Percentiles rank a stretch among this genome's conserved stretches.
Evolutionary conservation across 2,888 invertebrate species (phyloP).

Genomic region (Cancer borealis): DNA sequence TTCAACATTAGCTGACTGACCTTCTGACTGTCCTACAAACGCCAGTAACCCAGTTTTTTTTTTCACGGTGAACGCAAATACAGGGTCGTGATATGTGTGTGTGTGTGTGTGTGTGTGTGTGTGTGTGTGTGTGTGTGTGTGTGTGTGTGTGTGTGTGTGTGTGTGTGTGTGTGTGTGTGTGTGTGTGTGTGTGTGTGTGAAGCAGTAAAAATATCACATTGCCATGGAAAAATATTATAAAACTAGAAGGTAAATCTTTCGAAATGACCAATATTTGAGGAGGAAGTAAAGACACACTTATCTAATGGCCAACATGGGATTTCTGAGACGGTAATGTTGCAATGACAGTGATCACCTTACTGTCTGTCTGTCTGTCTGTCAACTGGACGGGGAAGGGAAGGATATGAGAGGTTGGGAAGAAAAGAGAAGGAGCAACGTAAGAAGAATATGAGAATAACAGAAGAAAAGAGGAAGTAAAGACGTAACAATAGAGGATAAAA

Average conservation of each 20-base stretch:
- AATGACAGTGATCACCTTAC: conserved; percentile 13
- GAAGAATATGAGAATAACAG: neutral
- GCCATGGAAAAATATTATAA: neutral
- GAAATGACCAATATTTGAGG: neutral
- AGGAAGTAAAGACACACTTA: neutral
- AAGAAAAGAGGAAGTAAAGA: neutral
- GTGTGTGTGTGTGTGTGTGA: neutral
- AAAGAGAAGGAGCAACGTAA: neutral
- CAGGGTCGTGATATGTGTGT: neutral
- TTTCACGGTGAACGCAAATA: neutral
- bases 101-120: conserved; percentile 39
- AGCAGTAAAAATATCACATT: neutral
- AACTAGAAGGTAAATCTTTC: neutral
- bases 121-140: conserved; percentile 45
- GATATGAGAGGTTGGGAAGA: neutral
- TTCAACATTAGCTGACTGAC: neutral
- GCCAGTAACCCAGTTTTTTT: neutral
- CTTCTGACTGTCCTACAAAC: neutral
- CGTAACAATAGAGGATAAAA: neutral
- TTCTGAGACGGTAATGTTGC: neutral
- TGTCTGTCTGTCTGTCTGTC: neutral
- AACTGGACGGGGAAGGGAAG: neutral
- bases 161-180: neutral
- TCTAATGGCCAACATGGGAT: neutral
- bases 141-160: conserved; percentile 24